phyloP scores from a whole-genome alignment of 2,797 vertebrate genomes.

The Lutjanus argentimaculatus region DNA sequence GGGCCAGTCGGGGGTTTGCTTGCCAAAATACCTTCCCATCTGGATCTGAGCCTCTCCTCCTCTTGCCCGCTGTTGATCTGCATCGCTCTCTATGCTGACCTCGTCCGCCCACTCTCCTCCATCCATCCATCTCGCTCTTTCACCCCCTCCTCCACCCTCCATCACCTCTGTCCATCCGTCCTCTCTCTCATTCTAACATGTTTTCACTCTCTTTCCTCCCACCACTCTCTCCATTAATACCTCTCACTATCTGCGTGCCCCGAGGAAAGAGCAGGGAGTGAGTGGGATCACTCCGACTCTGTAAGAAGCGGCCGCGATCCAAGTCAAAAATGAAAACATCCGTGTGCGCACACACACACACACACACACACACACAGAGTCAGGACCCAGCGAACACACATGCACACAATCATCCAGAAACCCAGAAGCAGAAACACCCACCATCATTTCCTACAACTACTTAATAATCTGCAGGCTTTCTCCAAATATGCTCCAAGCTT shows the following conservation, averaged over 20 bases:
- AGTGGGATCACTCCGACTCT: conserved; percentile 58
- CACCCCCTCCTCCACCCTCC: conserved; percentile 7
- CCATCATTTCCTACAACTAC: conserved; percentile 31
- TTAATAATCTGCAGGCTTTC: conserved; percentile 54
- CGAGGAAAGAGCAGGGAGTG: conserved; percentile 63
- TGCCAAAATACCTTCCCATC: conserved; percentile 54
- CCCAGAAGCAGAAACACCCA: conserved; percentile 64
- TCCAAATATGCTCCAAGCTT: conserved; percentile 50
- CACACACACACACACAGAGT: conserved; percentile 6
- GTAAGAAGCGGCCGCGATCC: conserved; percentile 47
- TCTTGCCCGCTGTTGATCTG: conserved; percentile 53
- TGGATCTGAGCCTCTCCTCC: conserved; percentile 29
- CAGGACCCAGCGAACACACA: conserved; percentile 20
- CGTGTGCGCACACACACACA: neutral
- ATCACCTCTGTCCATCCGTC: conserved; percentile 39
- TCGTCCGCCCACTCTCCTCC: conserved; percentile 54
- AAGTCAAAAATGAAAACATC: conserved; percentile 60
- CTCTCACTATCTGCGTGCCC: conserved; percentile 60
- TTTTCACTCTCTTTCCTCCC: conserved; percentile 56
- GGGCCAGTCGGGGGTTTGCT: conserved; percentile 12
- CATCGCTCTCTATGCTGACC: conserved; percentile 48
- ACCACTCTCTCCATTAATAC: conserved; percentile 67
- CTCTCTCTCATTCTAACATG: conserved; percentile 11
- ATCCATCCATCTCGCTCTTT: conserved; percentile 43
- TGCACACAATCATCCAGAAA: conserved; percentile 14